Evolutionary conservation across 2,888 invertebrate genomes (phyloP), one percentile per base, ranked within the genome.

Genomic region (Branchipolynoe longqiensis): DNA sequence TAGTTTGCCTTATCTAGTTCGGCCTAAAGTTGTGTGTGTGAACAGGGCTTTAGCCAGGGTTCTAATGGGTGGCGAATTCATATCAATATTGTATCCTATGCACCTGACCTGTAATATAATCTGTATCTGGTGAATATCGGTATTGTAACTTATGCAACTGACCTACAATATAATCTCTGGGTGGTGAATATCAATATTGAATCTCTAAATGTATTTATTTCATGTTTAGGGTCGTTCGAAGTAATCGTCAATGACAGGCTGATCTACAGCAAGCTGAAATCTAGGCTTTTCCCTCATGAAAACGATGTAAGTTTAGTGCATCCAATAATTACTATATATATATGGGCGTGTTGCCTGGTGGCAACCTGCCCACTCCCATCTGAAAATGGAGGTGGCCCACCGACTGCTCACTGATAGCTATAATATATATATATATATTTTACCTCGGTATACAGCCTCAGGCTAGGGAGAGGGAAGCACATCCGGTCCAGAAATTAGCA

Each of bases 181-280:
- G n/a, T n/a, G n/a, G n/a, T n/a, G n/a, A n/a, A n/a, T n/a, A n/a
- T n/a, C n/a, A n/a, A n/a, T n/a, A n/a, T n/a, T n/a, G n/a, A n/a
- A n/a, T n/a, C n/a, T n/a, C n/a, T n/a, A n/a, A 48, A 48, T 48
- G 48, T 48, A 48, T 48, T 48, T 48, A 48, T 18, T 48, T 48
- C 8, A 12, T 18, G 8, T 48, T 48, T 28, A 73, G 73, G 73
- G 18, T 18, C 73, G 38, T 73, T 73, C 25, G 73, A 73, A n/a
- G 73, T 73, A 6, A n/a, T 25, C 18, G 73, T 38, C 14, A 33
- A 73, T 3, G 73, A 41, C 6, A 22, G 25, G 36, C 73, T 73
- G 8, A 73, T 73, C 41, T 73, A n/a, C 36, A 73, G 73, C 73
- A 73, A 73, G 38, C n/a, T 73, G 6, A 73, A 73, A 40, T 22